A percentile compares a stretch with the other conserved stretches of the same genome.
Evolutionary conservation across 2,888 invertebrate genomes (phyloP).

Genomic region (Phyto melanocephala): DNA sequence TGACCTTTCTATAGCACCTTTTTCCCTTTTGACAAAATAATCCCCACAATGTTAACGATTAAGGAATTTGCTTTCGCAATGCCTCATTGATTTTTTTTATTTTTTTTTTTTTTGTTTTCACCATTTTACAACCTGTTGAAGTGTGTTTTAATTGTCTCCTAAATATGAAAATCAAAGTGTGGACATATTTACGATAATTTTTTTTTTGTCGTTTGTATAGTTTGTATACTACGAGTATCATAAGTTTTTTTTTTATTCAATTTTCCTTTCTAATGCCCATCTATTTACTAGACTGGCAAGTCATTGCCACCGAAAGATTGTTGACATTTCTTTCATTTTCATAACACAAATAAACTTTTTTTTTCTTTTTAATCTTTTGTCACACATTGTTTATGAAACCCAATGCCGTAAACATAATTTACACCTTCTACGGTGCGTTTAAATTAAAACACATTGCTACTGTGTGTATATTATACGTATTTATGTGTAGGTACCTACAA

Average conservation of each 20-base stretch:
- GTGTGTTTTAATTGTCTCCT: slow-evolving; percentile 1
- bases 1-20: no score
- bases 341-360: background rate
- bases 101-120: background rate
- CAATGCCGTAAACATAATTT: background rate
- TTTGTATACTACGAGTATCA: background rate
- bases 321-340: slow-evolving; percentile 6
- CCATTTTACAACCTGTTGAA: slow-evolving; percentile 13
- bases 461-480: no score
- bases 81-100: background rate
- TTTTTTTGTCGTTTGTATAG: background rate
- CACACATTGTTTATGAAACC: slow-evolving; percentile 33
- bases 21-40: no score
- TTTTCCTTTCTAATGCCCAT: background rate
- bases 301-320: slow-evolving; percentile 12
- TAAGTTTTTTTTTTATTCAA: background rate
- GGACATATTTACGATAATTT: background rate
- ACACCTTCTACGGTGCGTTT: slow-evolving; percentile 28
- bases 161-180: no score
- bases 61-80: no score
- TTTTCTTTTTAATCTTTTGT: background rate
- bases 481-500: no score
- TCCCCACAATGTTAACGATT: no score
- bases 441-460: background rate
- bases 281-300: background rate